phyloP scores from a whole-genome alignment of 1,140 invertebrate species.

The Bombus vancouverensis region DNA sequence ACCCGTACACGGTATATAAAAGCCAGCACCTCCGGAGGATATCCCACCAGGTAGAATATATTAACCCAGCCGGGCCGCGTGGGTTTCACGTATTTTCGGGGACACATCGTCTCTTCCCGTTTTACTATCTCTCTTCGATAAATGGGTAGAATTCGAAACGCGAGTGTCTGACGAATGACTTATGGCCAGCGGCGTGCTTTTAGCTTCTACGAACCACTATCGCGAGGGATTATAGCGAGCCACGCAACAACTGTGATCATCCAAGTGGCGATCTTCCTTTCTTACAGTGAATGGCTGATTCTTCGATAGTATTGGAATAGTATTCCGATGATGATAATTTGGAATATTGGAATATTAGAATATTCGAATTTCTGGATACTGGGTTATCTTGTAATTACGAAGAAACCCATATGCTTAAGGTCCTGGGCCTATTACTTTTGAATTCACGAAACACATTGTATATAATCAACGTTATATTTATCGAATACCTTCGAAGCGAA shows the following conservation, averaged over 20 bases:
- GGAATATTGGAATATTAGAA: neutral
- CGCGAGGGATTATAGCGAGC: constrained; percentile 59
- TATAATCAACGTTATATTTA: no score
- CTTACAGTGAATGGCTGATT: no score
- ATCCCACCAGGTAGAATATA: constrained; percentile 73
- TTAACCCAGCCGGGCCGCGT: constrained; percentile 66
- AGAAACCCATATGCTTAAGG: no score
- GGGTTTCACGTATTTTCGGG: constrained; percentile 72
- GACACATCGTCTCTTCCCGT: constrained; percentile 57
- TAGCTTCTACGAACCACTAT: constrained; percentile 40
- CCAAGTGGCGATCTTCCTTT: neutral
- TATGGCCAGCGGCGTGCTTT: constrained; percentile 69
- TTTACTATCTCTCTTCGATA: constrained; percentile 9
- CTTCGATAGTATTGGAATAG: neutral
- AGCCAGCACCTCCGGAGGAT: constrained; percentile 62
- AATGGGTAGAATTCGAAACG: constrained; percentile 32
- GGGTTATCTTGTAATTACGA: no score
- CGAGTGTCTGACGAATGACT: constrained; percentile 61
- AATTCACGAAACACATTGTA: no score
- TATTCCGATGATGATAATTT: neutral
- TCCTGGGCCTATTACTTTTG: no score
- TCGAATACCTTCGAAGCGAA: no score
- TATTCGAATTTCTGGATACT: neutral
- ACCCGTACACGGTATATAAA: constrained; percentile 72
- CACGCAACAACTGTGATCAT: constrained; percentile 52